Percentiles rank a stretch among this genome's conserved stretches.
Evolutionary conservation across 2,113 vertebrate genomes (phyloP).

Genomic region (Lampris megalopsis): DNA sequence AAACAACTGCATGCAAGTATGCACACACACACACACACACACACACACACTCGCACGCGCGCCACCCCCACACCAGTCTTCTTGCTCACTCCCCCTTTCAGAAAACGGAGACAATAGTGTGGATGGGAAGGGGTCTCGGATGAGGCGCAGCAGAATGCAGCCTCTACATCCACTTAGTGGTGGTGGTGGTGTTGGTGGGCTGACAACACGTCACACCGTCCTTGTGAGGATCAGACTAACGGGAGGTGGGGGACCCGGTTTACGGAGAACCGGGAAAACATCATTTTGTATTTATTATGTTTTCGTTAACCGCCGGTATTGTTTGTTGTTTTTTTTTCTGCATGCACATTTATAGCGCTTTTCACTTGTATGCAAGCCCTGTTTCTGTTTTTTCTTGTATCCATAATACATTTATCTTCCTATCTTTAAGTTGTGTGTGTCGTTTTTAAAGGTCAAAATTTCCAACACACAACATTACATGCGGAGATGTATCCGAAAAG

Average conservation of each 20-base stretch:
- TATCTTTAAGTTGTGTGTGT: too few species aligned
- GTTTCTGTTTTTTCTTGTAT: too few species aligned
- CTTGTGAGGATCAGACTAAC: slow-evolving; percentile 13
- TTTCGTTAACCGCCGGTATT: too few species aligned
- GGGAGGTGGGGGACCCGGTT: slow-evolving; percentile 16
- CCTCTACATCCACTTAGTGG: slow-evolving; percentile 42
- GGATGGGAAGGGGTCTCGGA: slow-evolving; percentile 52
- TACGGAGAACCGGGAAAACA: not conserved
- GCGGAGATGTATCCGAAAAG: too few species aligned
- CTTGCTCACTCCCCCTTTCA: slow-evolving; percentile 51
- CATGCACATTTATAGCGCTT: too few species aligned
- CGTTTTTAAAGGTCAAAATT: too few species aligned
- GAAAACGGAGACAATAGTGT: slow-evolving; percentile 66
- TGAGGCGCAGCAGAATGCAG: slow-evolving; percentile 59
- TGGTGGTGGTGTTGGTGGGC: slow-evolving; percentile 43
- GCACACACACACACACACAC: slow-evolving; percentile 6
- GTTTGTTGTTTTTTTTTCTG: too few species aligned
- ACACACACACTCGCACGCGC: slow-evolving; percentile 4
- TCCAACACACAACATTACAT: too few species aligned
- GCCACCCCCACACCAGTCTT: slow-evolving; percentile 32
- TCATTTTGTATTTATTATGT: not conserved
- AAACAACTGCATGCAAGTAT: not conserved
- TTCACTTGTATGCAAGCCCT: too few species aligned
- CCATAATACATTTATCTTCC: too few species aligned
- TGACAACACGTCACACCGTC: slow-evolving; percentile 55